Evolutionary conservation across 2,888 invertebrate genomes (phyloP).

Genomic region (Hipparchia sbordonii): DNA sequence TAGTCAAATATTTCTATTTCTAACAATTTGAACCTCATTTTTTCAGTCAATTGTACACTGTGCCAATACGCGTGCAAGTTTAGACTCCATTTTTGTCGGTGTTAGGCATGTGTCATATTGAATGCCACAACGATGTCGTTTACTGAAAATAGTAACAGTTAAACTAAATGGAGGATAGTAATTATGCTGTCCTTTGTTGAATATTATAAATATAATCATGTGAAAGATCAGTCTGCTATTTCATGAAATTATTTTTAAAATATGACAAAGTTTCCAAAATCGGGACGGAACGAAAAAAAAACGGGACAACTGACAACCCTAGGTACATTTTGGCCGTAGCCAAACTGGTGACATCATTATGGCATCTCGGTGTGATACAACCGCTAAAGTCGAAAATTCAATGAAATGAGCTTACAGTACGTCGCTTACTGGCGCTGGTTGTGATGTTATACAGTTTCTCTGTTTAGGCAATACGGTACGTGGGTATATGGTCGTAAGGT

Average conservation of each 20-base stretch:
- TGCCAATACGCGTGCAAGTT: slow-evolving; percentile 56
- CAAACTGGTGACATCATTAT: neutral
- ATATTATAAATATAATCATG: too few relatives aligned
- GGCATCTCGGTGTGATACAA: slow-evolving; percentile 7
- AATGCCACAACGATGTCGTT: neutral
- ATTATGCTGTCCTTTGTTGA: too few relatives aligned
- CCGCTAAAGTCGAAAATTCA: slow-evolving; percentile 48
- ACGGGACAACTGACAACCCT: too few relatives aligned
- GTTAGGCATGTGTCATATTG: slow-evolving; percentile 11
- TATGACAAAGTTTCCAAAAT: too few relatives aligned
- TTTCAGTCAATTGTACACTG: slow-evolving; percentile 41
- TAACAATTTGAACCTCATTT: slow-evolving; percentile 41
- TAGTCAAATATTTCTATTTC: slow-evolving; percentile 34
- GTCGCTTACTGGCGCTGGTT: slow-evolving; percentile 56
- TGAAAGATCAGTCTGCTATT: too few relatives aligned
- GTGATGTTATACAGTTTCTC: slow-evolving; percentile 58
- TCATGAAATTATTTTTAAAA: too few relatives aligned
- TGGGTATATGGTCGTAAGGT: slow-evolving; percentile 48
- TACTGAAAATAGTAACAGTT: too few relatives aligned
- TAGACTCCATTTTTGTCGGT: slow-evolving; percentile 43
- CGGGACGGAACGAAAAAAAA: too few relatives aligned
- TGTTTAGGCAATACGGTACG: slow-evolving; percentile 54
- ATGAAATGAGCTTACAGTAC: slow-evolving; percentile 63
- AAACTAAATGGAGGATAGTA: too few relatives aligned
- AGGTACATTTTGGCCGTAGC: neutral